Base-by-base conservation (phyloP, 2,888 invertebrate genomes). In the Sisyra terminalis region DNA sequence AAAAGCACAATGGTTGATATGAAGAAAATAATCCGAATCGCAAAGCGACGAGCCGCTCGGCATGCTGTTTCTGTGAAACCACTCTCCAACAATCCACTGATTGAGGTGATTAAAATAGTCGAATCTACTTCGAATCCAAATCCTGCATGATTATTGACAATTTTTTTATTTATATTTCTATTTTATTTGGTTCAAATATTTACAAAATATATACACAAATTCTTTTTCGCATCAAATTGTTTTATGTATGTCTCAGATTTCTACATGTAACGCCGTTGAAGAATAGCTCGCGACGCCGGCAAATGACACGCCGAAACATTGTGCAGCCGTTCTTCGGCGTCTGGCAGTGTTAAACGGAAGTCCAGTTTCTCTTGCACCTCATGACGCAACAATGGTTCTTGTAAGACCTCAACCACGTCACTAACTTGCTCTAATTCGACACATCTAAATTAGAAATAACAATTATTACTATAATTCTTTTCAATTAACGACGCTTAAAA, bases 1-100 rank as follows among this genome's bases (percentile, higher is more conserved):
- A 75, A 75, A 64, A 57, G 71, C 13, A 75, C 75, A 1, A 54
- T 78, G 45, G 51, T 67, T 4, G 75, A 76, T 50, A 13, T 43
- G 14, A 37, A 37, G 6, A 37, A 17, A 29, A 34, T 43, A 7
- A 29, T 37, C 7, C 37, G 43, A 14, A 38, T 30, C 15, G 43
- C 43, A n/a, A 37, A 16, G 11, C 24, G 17, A 8, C 24, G 29
- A 7, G 42, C 42, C 2, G 30, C 34, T 9, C 16, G 17, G 6
- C 11, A 16, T 38, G 13, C 18, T 5, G 24, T 38, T n/a, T 16
- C 38, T 4, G 11, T 16, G 14, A 15, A 35, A 35, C 35, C 35
- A 3, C 2, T 35, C 7, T 35, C 35, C 14, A 35, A 35, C 16
- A n/a, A 35, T 14, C 35, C 35, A 4, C 5, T 8, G 7, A 35